These are phyloP conservation scores for Phallusia fumigata DNA, from an alignment of 23 tunicate species.

Conservation along the genomic window DNA sequence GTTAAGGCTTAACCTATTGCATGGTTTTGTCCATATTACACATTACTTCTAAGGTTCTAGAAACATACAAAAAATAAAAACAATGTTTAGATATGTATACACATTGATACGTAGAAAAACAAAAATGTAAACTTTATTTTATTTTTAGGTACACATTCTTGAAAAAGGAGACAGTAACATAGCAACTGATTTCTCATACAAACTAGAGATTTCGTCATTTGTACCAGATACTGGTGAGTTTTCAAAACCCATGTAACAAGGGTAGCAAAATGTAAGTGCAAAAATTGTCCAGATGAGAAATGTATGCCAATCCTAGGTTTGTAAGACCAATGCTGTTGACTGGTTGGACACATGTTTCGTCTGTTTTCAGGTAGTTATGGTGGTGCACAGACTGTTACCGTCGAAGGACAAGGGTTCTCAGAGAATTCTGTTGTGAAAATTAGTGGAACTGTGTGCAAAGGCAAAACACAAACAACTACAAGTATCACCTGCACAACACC, in stretches of 20 bases:
- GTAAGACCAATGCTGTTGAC: too few relatives aligned
- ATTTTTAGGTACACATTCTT: not conserved
- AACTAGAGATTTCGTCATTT: slow-evolving; percentile 7
- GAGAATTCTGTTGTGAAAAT: slow-evolving; percentile 17
- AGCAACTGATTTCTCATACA: slow-evolving; percentile 1
- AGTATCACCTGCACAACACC: not conserved
- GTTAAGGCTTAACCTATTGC: not conserved
- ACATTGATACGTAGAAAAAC: not conserved
- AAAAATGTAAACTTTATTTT: not conserved
- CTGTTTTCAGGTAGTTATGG: slow-evolving; percentile 84
- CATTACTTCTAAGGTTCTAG: too few relatives aligned
- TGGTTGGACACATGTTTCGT: too few relatives aligned
- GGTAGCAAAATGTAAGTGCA: not conserved
- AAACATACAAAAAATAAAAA: too few relatives aligned
- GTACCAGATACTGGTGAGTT: slow-evolving; percentile 19
- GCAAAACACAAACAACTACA: not conserved
- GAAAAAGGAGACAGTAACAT: not conserved
- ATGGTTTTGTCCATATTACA: too few relatives aligned
- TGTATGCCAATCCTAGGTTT: too few relatives aligned
- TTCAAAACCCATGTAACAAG: not conserved
- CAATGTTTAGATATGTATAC: too few relatives aligned
- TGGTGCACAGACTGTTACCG: slow-evolving; percentile 45
- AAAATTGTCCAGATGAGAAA: too few relatives aligned
- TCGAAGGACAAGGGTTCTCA: slow-evolving; percentile 67
- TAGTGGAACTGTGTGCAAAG: slow-evolving; percentile 18